Evolutionary conservation across 1,140 invertebrate genomes (phyloP).

Genomic region (Megalopta genalis): DNA sequence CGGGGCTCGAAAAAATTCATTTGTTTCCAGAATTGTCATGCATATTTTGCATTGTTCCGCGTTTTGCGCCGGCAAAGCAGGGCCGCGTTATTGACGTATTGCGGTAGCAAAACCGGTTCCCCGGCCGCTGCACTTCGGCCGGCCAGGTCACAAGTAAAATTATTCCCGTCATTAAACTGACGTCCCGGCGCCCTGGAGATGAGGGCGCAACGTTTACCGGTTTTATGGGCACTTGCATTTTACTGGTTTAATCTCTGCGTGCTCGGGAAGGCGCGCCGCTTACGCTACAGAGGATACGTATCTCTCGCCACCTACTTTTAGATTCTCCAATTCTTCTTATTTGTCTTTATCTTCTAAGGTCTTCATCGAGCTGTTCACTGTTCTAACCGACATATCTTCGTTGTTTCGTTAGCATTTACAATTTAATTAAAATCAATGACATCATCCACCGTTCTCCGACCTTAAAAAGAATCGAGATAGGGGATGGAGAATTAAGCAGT

Average conservation of each 20-base stretch:
- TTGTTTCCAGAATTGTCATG: constrained; percentile 9
- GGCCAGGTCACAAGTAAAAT: constrained; percentile 62
- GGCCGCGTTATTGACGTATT: constrained; percentile 62
- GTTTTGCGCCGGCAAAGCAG: constrained; percentile 20
- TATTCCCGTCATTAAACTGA: constrained; percentile 68
- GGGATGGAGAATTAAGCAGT: too few relatives aligned
- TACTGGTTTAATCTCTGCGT: constrained; percentile 67
- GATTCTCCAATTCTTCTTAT: constrained; percentile 12
- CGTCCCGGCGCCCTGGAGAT: constrained; percentile 62
- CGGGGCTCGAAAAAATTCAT: background rate
- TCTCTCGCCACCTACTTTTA: constrained; percentile 23
- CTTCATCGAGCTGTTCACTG: constrained; percentile 13
- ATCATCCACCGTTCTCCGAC: too few relatives aligned
- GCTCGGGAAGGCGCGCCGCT: constrained; percentile 8
- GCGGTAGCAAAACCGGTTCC: constrained; percentile 64
- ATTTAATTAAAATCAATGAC: background rate
- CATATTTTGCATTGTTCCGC: constrained; percentile 10
- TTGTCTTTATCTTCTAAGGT: constrained; percentile 32
- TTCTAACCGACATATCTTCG: background rate
- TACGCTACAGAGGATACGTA: background rate
- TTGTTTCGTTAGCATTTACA: background rate
- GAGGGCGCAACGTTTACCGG: constrained; percentile 62
- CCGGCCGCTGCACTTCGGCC: constrained; percentile 33
- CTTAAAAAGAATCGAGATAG: too few relatives aligned
- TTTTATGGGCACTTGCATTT: constrained; percentile 67